Conservation (phyloP, 2,797 vertebrate species). For the Heliangelus exortis region DNA sequence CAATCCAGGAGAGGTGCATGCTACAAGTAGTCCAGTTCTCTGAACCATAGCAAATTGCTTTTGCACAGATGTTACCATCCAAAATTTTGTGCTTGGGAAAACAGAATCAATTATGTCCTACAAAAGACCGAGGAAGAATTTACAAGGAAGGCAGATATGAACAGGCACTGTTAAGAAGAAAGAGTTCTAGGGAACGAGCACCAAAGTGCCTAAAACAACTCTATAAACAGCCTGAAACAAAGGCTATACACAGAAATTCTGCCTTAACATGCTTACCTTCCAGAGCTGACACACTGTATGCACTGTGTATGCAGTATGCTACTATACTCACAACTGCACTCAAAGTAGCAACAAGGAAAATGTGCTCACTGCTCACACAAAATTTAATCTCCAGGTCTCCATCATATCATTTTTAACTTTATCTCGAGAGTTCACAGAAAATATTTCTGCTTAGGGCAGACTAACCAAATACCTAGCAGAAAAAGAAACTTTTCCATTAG, state of each 20-base stretch:
- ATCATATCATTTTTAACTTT: not conserved
- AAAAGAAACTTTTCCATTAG: not conserved
- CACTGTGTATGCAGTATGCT: not conserved
- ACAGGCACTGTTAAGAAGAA: not conserved
- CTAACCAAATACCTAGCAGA: not conserved
- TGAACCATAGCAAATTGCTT: slow-evolving; percentile 62
- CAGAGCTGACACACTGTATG: not conserved
- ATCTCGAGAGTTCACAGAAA: not conserved
- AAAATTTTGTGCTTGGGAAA: slow-evolving; percentile 55
- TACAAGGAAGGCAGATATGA: slow-evolving; percentile 24
- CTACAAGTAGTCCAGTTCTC: slow-evolving; percentile 42
- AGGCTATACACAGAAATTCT: not conserved
- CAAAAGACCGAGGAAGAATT: slow-evolving; percentile 43
- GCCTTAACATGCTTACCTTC: not conserved
- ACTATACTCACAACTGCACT: not conserved
- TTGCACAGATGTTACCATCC: slow-evolving; percentile 55
- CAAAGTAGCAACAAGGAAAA: not conserved
- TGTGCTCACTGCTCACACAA: not conserved
- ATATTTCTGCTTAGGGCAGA: not conserved
- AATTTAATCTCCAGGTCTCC: not conserved
- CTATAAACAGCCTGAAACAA: not conserved
- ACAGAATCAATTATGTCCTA: slow-evolving; percentile 55
- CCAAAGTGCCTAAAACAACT: not conserved
- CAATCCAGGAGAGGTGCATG: not conserved
- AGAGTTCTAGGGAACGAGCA: not conserved